Percentiles rank a stretch among this genome's conserved stretches.
phyloP scores from a whole-genome alignment of 2,797 vertebrate genomes.

The Holocentrus rufus region DNA sequence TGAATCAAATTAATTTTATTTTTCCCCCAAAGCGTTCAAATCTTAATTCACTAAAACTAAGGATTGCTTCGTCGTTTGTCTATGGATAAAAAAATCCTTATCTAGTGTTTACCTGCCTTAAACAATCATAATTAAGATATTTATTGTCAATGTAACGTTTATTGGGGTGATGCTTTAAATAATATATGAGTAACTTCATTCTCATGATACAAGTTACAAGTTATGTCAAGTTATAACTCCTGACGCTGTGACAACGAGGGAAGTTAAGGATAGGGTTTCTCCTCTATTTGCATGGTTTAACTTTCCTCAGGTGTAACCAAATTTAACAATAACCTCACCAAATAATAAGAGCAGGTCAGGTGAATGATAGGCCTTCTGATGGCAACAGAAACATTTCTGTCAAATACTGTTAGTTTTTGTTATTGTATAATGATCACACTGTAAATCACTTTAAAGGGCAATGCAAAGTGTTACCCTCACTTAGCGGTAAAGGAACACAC shows the following conservation, averaged over 20 bases:
- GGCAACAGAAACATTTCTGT: too few relatives aligned
- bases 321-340: not conserved
- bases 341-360: too few relatives aligned
- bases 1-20: not conserved
- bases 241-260: not conserved
- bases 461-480: too few relatives aligned
- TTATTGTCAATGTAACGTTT: not conserved
- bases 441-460: too few relatives aligned
- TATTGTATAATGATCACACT: too few relatives aligned
- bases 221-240: not conserved
- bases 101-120: conserved; percentile 15
- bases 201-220: not conserved
- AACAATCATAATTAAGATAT: not conserved
- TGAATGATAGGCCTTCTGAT: too few relatives aligned
- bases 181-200: not conserved
- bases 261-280: not conserved
- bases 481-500: too few relatives aligned
- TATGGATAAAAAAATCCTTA: not conserved
- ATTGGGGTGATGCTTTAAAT: not conserved
- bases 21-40: too few relatives aligned
- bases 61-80: not conserved
- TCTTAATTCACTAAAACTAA: too few relatives aligned
- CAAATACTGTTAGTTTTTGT: too few relatives aligned
- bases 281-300: not conserved
- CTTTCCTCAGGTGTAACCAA: not conserved